Percentiles rank a stretch among this genome's conserved stretches.
phyloP scores from a whole-genome alignment of 2,888 invertebrate genomes.

The Eledone cirrhosa region DNA sequence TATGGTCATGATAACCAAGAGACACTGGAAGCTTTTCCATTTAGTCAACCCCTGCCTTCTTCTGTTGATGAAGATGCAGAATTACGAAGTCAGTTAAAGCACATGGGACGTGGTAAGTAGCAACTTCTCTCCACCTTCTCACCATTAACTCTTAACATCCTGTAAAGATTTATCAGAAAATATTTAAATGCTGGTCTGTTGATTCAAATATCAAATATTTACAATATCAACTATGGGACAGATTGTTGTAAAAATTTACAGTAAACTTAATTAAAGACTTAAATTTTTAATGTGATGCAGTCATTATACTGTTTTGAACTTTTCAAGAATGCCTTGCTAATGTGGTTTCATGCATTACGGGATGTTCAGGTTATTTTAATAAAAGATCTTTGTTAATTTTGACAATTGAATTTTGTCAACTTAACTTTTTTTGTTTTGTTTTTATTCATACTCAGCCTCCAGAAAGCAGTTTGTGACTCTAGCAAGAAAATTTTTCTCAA shows the following conservation, averaged over 20 bases:
- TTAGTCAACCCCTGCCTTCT: constrained; percentile 51
- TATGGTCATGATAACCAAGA: constrained; percentile 60
- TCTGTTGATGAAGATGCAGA: constrained; percentile 55
- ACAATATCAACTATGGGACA: no score
- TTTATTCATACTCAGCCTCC: constrained; percentile 53
- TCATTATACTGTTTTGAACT: no score
- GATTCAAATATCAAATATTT: no score
- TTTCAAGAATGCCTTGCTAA: no score
- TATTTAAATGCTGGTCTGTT: no score
- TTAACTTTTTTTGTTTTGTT: not conserved
- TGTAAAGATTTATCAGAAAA: no score
- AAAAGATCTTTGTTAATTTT: not conserved
- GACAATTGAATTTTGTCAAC: not conserved
- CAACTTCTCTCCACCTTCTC: not conserved
- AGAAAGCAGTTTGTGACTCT: constrained; percentile 62
- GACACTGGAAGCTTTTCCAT: constrained; percentile 61
- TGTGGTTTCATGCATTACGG: not conserved
- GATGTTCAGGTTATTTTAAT: not conserved
- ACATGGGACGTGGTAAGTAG: constrained; percentile 64
- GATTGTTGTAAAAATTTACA: no score
- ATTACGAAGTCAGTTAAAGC: constrained; percentile 56
- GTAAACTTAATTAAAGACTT: no score
- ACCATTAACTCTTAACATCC: no score
- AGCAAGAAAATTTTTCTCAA: constrained; percentile 62
- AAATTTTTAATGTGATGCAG: no score